Conservation (phyloP, 2,888 invertebrate genomes). For the Cephus pygmeus region DNA sequence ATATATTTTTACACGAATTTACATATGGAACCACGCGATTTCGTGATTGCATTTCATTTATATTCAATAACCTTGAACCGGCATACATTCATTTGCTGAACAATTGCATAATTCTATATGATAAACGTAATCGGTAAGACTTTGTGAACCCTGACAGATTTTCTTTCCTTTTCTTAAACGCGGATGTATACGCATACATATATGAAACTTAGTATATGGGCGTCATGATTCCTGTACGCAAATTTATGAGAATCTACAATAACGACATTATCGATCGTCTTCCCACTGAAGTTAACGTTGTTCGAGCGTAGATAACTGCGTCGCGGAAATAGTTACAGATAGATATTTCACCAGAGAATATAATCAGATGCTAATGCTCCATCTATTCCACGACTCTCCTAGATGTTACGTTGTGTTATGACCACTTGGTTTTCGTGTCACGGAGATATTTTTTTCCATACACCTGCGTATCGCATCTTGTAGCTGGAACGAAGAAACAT, state of each 20-base stretch:
- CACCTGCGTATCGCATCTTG: background rate
- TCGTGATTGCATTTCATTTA: background rate
- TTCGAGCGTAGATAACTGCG: background rate
- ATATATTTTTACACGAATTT: background rate
- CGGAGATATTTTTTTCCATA: background rate
- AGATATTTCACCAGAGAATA: background rate
- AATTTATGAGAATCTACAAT: background rate
- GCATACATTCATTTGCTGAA: background rate
- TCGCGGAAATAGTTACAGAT: background rate
- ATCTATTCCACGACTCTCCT: background rate
- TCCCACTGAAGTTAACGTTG: background rate
- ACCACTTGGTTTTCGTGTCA: background rate
- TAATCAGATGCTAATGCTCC: background rate
- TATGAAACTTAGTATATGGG: background rate
- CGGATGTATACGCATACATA: background rate
- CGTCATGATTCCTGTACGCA: background rate
- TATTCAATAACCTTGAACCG: background rate
- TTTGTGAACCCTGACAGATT: background rate
- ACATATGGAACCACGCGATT: background rate
- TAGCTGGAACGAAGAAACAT: background rate
- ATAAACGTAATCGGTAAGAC: background rate
- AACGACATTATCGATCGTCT: background rate
- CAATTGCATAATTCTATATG: background rate
- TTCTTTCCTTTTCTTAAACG: background rate
- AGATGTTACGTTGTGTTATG: background rate